Evolutionary conservation across 2,113 vertebrate genomes (phyloP), one percentile per base, ranked within the genome.

Genomic region (Neofelis nebulosa): DNA sequence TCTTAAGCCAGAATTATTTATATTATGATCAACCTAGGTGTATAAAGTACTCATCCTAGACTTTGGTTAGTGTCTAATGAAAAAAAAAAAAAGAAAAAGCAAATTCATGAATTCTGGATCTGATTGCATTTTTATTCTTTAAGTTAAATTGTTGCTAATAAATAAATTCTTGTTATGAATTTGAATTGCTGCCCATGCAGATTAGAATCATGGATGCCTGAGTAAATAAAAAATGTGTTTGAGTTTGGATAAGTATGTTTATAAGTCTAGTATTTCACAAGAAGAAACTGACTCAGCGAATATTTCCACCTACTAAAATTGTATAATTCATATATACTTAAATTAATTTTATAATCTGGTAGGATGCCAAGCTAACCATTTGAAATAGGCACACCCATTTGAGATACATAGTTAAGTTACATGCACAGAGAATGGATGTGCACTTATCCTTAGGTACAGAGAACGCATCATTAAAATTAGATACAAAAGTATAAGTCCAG

Each of bases 1-100:
- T 96, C 12, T 78, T 63, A 91, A 52, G 21, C 4, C 13, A 93
- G 3, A 36, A 48, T 91, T 85, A 31, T 95, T 96, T 73, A 82
- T n/a, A 78, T 73, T 82, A 52, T 84, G 25, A 87, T 69, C 2
- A 36, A 74, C 25, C 11, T 86, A 66, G 14, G 33, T 76, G 3
- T n/a, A 94, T 74, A 81, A 96, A 82, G 63, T 79, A 66, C 68
- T 93, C 11, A 73, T 83, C 41, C 33, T 81, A 94, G 90, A 97
- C 5, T 86, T 79, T n/a, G 10, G 16, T 29, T 92, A 80, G 48
- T 65, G 0, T 79, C 25, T 79, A 79, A 38, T 33, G 0, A 73
- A 93, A 79, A 93, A 36, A 29, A 73, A 76, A 94, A 65, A 65
- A 33, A 8, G 2, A 0, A 21, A 87, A 27, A 11, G 1, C 0